phyloP scores from a whole-genome alignment of 2,113 vertebrate genomes.

The Ploceus nigricollis region DNA sequence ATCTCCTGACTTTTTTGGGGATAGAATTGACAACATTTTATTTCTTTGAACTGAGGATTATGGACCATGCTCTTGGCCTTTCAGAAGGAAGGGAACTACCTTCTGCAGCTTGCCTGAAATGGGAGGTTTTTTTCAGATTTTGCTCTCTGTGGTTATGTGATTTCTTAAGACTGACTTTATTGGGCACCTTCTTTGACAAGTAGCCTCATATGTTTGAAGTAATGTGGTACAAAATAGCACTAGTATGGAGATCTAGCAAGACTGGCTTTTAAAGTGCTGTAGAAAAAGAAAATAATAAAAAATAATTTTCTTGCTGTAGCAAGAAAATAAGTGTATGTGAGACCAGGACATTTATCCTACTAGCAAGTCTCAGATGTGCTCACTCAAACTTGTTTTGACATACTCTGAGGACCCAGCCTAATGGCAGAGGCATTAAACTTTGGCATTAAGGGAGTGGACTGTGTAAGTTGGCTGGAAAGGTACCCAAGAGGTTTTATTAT shows the following conservation, averaged over 20 bases:
- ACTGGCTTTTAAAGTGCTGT: not conserved
- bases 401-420: not conserved
- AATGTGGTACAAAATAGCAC: not conserved
- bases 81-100: not conserved
- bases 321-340: not conserved
- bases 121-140: not conserved
- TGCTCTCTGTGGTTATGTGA: not conserved
- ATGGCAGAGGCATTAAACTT: constrained; percentile 14
- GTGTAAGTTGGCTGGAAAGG: not conserved
- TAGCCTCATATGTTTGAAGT: not conserved
- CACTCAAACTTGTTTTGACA: not conserved
- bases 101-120: not conserved
- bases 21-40: not conserved
- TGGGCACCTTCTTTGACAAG: not conserved
- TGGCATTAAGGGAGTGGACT: not conserved
- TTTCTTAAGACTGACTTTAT: not conserved
- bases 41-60: not conserved
- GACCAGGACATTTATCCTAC: not conserved
- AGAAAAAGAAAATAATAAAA: too few species aligned
- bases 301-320: too few species aligned
- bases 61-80: not conserved
- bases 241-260: not conserved
- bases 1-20: not conserved
- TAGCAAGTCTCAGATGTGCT: not conserved
- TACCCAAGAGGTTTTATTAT: not conserved